These are phyloP conservation scores for Acyrthosiphon pisum DNA, from an alignment of 1,140 invertebrate genomes.

Conservation along the genomic window DNA sequence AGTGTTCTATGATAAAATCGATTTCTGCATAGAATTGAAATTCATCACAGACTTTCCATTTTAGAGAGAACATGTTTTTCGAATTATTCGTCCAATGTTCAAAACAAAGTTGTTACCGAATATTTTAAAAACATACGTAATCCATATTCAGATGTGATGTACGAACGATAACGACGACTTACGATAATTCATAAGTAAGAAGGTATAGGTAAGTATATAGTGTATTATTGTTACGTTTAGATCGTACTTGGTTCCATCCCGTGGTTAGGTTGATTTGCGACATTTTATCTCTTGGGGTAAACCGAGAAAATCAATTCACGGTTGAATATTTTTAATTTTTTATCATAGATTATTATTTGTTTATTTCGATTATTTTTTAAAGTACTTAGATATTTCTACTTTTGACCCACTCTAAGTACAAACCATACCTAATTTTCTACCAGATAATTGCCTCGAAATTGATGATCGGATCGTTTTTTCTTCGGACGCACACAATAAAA, in stretches of 20 bases:
- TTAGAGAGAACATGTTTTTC: background rate
- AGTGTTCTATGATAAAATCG: too few species aligned
- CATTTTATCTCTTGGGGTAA: background rate
- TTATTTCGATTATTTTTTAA: background rate
- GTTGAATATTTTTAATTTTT: background rate
- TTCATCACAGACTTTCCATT: background rate
- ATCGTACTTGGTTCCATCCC: background rate
- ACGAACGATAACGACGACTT: background rate
- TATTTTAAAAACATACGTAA: background rate
- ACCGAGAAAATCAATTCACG: background rate
- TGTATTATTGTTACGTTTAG: background rate
- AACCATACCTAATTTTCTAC: background rate
- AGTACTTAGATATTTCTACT: background rate
- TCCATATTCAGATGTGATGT: background rate
- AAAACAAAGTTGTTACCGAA: background rate
- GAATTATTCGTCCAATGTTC: background rate
- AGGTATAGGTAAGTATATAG: too few species aligned
- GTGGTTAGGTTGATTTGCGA: background rate
- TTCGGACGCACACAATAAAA: background rate
- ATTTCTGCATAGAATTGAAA: background rate
- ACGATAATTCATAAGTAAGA: background rate
- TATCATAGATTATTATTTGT: background rate
- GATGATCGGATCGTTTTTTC: background rate
- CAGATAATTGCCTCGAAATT: background rate
- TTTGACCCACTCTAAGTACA: background rate